Base-by-base conservation (phyloP, 1,140 invertebrate genomes). In the Drosophila kepulauana region DNA sequence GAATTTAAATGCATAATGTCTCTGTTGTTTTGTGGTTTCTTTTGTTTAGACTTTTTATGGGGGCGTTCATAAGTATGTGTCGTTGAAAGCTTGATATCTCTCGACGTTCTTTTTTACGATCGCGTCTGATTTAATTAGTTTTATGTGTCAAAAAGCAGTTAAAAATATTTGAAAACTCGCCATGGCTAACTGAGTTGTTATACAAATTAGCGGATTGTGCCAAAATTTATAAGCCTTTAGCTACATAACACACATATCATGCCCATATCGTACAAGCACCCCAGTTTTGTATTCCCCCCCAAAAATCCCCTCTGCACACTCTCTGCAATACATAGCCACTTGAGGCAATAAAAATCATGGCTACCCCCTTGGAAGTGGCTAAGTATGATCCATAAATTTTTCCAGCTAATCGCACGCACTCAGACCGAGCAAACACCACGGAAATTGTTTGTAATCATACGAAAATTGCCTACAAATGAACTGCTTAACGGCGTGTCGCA, bases 401-500 rank as follows among this genome's bases (percentile, higher is more conserved):
- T 25, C n/a, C 41, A 70, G 68, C 81, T 88, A 89, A 88, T 88
- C 84, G 81, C 69, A 80, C 76, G 65, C 70, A 63, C 69, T 46
- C 64, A 35, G 25, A 15, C 62, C 13, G 51, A 63, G 66, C 58
- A 54, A 63, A 69, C 58, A 54, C 77, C 68, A 63, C 66, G 64
- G 59, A 75, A 88, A 89, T 84, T 67, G 72, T 74, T 78, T 80
- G 84, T 75, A 81, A 84, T 89, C 78, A 75, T 72, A 88, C 84
- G 81, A 89, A 88, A 88, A 84, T 78, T 81, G 84, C 84, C 81
- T 88, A 88, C 84, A 88, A 88, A 88, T 88, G 84, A 88, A 89
- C 84, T 88, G 84, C 81, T 88, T 88, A 88, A 88, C 84, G 81
- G 84, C 52, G 85, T 88, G 84, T 89, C 85, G 80, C 84, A 41